These are phyloP conservation scores for Euplagia quadripunctaria DNA, from an alignment of 2,888 invertebrate species.

Conservation along the genomic window DNA sequence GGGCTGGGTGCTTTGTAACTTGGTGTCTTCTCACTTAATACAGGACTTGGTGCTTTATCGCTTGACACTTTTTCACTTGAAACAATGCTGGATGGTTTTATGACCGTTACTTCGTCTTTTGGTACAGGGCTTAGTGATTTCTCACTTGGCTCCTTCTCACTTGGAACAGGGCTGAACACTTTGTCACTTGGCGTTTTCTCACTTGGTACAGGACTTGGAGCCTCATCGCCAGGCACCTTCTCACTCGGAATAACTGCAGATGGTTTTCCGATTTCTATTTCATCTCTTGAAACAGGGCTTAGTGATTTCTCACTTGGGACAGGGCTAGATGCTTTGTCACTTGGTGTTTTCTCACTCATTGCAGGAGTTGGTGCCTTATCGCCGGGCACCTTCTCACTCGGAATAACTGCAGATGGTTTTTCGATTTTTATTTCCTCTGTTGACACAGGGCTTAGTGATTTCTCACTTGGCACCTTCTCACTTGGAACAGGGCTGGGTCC, in stretches of 20 bases:
- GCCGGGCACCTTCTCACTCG: conserved; percentile 8
- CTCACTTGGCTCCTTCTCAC: conserved; percentile 16
- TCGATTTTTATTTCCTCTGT: not conserved
- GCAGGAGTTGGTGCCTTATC: not conserved
- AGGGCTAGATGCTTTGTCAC: conserved; percentile 29
- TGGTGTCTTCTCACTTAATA: conserved; percentile 10
- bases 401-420: not conserved
- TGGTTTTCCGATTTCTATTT: not conserved
- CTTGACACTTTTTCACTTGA: conserved; percentile 16
- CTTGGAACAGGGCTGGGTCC: not conserved
- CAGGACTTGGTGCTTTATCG: conserved; percentile 23
- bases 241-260: too few relatives aligned
- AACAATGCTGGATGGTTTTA: not conserved
- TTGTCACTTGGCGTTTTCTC: conserved; percentile 11
- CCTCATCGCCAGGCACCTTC: too few relatives aligned
- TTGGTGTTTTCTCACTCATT: conserved; percentile 6
- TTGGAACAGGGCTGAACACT: not conserved
- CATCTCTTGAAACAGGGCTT: conserved; percentile 7
- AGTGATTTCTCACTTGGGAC: conserved; percentile 22
- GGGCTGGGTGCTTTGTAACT: too few relatives aligned
- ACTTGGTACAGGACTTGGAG: not conserved
- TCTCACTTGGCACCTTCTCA: conserved; percentile 4
- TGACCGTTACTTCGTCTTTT: conserved; percentile 13
- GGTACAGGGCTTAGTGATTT: conserved; percentile 23
- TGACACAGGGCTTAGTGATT: not conserved